These are phyloP conservation scores for Ictidomys tridecemlineatus DNA, from an alignment of 2,113 vertebrate genomes.

Conservation along the genomic window DNA sequence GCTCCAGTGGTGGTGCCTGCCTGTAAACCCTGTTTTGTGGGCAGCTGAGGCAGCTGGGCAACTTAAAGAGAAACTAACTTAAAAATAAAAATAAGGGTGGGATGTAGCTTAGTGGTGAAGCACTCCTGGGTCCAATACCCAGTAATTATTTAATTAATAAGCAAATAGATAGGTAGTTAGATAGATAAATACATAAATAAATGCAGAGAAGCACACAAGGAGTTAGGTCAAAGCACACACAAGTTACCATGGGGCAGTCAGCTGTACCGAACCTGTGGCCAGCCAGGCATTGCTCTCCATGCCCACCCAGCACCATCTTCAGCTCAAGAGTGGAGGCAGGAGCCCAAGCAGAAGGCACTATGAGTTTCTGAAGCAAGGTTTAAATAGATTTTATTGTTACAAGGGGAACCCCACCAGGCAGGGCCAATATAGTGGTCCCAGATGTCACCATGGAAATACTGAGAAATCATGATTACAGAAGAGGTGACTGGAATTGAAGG, in stretches of 20 bases:
- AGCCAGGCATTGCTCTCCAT: not conserved
- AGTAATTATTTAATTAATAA: too few species aligned
- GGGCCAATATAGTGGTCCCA: conserved; percentile 65
- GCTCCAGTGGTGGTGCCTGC: too few species aligned
- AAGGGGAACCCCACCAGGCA: not conserved
- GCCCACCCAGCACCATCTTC: not conserved
- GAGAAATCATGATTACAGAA: conserved; percentile 35
- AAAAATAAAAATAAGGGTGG: too few species aligned
- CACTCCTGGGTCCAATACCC: too few species aligned
- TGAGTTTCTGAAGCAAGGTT: conserved; percentile 28
- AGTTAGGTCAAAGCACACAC: not conserved
- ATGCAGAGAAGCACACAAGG: not conserved
- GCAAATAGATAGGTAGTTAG: too few species aligned
- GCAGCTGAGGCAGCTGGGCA: too few species aligned
- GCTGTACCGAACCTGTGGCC: not conserved
- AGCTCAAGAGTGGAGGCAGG: not conserved
- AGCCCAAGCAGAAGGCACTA: not conserved
- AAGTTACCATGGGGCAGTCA: fast-evolving
- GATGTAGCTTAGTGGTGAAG: too few species aligned
- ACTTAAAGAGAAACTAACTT: too few species aligned
- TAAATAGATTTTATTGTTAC: conserved; percentile 77
- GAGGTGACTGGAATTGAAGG: conserved; percentile 47
- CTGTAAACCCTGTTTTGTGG: too few species aligned
- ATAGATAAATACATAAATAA: not conserved
- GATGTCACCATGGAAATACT: not conserved